phyloP scores from a whole-genome alignment of 64 coral and sea anemone species.

The Astreopora myriophthalma region DNA sequence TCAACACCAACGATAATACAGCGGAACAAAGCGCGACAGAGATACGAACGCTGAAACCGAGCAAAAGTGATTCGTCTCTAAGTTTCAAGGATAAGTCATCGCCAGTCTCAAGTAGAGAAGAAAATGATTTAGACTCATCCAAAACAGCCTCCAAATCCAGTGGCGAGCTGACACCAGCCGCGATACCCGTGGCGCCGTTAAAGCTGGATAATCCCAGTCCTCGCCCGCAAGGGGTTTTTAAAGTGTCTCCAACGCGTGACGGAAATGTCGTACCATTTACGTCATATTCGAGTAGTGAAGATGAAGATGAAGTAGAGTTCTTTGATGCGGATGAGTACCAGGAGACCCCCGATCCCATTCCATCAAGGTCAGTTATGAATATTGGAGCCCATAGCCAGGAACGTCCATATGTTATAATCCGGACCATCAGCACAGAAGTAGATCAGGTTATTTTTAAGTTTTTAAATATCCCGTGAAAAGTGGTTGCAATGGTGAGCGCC shows the following conservation, averaged over 20 bases:
- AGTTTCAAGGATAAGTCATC: slow-evolving; percentile 51
- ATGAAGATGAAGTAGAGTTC: slow-evolving; percentile 95
- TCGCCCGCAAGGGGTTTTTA: slow-evolving; percentile 54
- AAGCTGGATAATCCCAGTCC: neutral
- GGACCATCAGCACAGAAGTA: too few relatives aligned
- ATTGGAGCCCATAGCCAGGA: too few relatives aligned
- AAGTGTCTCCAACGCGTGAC: slow-evolving; percentile 46
- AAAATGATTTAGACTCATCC: neutral
- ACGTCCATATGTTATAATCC: too few relatives aligned
- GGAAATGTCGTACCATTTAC: slow-evolving; percentile 70
- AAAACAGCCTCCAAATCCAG: slow-evolving; percentile 50
- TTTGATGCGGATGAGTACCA: slow-evolving; percentile 96
- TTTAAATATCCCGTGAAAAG: too few relatives aligned
- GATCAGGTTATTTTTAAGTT: too few relatives aligned
- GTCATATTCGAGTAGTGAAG: slow-evolving; percentile 96
- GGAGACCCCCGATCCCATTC: slow-evolving; percentile 2
- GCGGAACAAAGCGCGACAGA: slow-evolving; percentile 10
- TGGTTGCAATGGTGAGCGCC: too few relatives aligned
- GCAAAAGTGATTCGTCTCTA: slow-evolving; percentile 87
- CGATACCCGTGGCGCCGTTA: neutral
- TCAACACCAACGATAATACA: neutral
- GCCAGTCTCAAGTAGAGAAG: neutral
- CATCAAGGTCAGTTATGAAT: slow-evolving; percentile 40
- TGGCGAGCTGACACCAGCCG: slow-evolving; percentile 42
- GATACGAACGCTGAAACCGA: slow-evolving; percentile 63